These are phyloP conservation scores for Alosa sapidissima DNA, from an alignment of 2,797 vertebrate genomes.

Conservation along the genomic window DNA sequence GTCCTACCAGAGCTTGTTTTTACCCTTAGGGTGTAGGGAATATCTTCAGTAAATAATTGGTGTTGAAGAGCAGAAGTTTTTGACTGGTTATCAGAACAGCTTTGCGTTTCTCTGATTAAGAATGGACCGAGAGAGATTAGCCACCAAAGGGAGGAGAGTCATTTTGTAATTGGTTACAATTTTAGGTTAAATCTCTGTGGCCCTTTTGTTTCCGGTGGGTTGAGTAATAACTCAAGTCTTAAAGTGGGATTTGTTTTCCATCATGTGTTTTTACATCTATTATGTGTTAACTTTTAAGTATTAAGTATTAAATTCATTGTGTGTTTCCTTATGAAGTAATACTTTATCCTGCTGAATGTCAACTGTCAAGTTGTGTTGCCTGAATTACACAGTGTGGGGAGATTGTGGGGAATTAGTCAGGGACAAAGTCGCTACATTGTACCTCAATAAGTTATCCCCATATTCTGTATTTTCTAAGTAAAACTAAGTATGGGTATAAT, in stretches of 20 bases:
- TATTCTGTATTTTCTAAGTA: neutral
- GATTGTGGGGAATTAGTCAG: neutral
- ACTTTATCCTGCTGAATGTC: no score
- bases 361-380: neutral
- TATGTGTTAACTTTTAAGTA: neutral
- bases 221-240: neutral
- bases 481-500: neutral
- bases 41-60: neutral
- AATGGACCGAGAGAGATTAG: neutral
- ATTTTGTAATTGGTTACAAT: neutral
- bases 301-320: neutral
- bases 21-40: neutral
- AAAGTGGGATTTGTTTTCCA: neutral
- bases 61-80: neutral
- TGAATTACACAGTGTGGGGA: neutral
- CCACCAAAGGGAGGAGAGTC: neutral
- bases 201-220: neutral
- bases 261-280: neutral
- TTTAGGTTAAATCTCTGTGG: neutral
- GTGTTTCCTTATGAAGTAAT: no score
- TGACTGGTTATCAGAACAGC: neutral
- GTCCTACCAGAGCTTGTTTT: neutral
- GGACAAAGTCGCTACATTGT: neutral
- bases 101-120: neutral
- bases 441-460: neutral